Evolutionary conservation across 2,888 invertebrate genomes (phyloP).

Genomic region (Selenia dentaria): DNA sequence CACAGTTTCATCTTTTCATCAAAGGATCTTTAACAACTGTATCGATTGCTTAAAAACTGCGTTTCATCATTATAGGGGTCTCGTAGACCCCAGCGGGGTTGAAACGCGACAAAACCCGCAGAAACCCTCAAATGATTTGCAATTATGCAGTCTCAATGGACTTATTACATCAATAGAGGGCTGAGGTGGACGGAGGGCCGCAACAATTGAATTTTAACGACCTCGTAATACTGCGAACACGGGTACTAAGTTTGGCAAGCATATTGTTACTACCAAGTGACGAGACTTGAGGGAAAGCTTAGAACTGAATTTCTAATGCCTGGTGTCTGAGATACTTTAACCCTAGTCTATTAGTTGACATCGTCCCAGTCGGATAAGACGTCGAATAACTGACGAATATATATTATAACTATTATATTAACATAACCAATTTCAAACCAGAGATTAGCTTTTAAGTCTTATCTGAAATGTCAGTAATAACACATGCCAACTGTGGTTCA

Average conservation of each 20-base stretch:
- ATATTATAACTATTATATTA: too few species aligned
- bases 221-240: slow-evolving; percentile 64
- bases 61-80: slow-evolving; percentile 32
- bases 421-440: too few species aligned
- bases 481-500: too few species aligned
- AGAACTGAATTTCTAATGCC: too few species aligned
- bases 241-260: slow-evolving; percentile 21
- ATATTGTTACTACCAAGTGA: too few species aligned
- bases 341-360: too few species aligned
- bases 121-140: slow-evolving; percentile 71
- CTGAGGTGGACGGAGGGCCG: slow-evolving; percentile 62
- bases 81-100: slow-evolving; percentile 34
- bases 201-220: slow-evolving; percentile 84
- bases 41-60: slow-evolving; percentile 39
- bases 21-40: slow-evolving; percentile 20
- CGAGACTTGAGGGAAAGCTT: too few species aligned
- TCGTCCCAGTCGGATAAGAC: too few species aligned
- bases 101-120: slow-evolving; percentile 64
- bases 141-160: slow-evolving; percentile 82
- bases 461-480: too few species aligned
- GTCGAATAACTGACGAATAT: too few species aligned
- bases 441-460: too few species aligned
- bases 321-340: too few species aligned
- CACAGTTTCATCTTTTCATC: slow-evolving; percentile 17
- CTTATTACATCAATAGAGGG: slow-evolving; percentile 77